phyloP scores from a whole-genome alignment of 2,888 invertebrate species.

The Ypsolopha scabrella region DNA sequence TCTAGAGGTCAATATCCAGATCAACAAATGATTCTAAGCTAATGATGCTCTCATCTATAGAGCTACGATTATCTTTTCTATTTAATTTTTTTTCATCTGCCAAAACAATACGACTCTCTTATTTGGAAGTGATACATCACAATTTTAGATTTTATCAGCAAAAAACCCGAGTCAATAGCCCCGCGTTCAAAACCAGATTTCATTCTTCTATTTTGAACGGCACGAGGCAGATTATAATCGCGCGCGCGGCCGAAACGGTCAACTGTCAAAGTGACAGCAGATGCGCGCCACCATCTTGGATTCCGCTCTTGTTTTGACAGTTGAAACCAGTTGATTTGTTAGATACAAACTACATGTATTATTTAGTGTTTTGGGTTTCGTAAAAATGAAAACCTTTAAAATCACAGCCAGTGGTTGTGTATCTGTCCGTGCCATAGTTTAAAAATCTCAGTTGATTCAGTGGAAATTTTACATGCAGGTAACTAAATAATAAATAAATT shows the following conservation, averaged over 20 bases:
- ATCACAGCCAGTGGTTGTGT: too few relatives aligned
- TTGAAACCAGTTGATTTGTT: neutral
- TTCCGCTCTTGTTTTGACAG: constrained; percentile 1
- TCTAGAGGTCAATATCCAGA: too few relatives aligned
- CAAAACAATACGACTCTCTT: neutral
- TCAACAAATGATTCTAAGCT: too few relatives aligned
- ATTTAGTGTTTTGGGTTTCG: too few relatives aligned
- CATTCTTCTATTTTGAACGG: neutral
- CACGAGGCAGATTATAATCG: neutral
- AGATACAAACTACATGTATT: too few relatives aligned
- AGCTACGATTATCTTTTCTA: too few relatives aligned
- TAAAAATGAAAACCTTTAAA: too few relatives aligned
- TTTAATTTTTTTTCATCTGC: neutral
- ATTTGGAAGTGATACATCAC: neutral
- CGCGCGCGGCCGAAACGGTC: neutral
- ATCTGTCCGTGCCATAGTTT: too few relatives aligned
- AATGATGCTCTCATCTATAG: too few relatives aligned
- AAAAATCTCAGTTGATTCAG: too few relatives aligned
- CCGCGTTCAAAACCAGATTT: neutral
- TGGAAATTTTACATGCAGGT: too few relatives aligned
- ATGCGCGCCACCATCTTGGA: constrained; percentile 1
- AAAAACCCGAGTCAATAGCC: neutral
- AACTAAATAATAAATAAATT: too few relatives aligned
- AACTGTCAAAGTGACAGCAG: constrained; percentile 1
- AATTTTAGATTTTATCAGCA: neutral